These are phyloP conservation scores for Thrips palmi DNA, from an alignment of 1,140 invertebrate species.

Conservation along the genomic window DNA sequence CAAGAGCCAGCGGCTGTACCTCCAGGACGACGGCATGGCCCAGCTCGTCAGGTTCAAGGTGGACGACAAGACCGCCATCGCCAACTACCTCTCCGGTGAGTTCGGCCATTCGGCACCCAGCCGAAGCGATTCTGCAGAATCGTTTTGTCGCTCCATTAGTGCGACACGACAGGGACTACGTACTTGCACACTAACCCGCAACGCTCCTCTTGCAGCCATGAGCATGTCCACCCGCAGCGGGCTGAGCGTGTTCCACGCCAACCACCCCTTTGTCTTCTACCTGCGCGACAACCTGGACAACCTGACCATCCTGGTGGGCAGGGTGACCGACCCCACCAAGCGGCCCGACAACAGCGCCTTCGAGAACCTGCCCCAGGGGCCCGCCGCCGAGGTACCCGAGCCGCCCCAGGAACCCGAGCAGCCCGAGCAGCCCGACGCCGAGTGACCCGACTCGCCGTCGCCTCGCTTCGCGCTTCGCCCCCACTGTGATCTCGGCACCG, in stretches of 20 bases:
- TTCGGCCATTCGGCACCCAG: background rate
- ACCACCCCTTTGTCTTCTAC: conserved; percentile 48
- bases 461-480: no score
- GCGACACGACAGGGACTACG: background rate
- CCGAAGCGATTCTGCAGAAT: background rate
- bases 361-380: no score
- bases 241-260: conserved; percentile 27
- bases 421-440: no score
- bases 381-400: no score
- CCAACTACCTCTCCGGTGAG: conserved; percentile 21
- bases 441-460: no score
- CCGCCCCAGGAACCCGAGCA: no score
- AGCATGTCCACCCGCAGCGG: conserved; percentile 6
- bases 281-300: conserved; percentile 38
- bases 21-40: conserved; percentile 38
- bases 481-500: no score
- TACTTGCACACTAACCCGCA: background rate
- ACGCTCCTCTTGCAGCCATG: conserved; percentile 10
- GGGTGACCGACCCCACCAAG: conserved; percentile 27
- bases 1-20: conserved; percentile 30
- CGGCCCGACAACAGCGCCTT: no score
- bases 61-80: conserved; percentile 22
- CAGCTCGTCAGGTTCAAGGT: conserved; percentile 37
- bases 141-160: background rate
- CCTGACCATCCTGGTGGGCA: conserved; percentile 40